Percentiles rank a stretch among this genome's conserved stretches.
Conservation (phyloP, 1,140 invertebrate species). For the Oedothorax gibbosus region DNA sequence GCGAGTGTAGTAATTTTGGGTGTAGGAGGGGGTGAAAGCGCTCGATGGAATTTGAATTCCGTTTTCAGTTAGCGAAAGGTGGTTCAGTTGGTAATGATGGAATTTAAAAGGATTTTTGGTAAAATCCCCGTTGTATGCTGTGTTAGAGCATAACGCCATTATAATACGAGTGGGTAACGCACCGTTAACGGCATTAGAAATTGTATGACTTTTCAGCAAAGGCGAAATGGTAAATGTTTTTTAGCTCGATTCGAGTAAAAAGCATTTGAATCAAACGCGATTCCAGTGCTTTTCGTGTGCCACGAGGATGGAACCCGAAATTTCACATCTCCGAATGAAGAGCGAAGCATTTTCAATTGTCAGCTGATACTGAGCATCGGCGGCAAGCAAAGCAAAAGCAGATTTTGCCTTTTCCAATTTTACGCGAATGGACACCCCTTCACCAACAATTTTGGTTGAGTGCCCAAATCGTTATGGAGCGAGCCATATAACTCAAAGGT, state of each 20-base stretch:
- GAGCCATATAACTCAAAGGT: background rate
- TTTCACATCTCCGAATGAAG: background rate
- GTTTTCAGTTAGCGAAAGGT: background rate
- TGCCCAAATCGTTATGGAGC: background rate
- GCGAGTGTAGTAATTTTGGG: background rate
- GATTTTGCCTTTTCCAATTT: background rate
- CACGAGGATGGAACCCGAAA: background rate
- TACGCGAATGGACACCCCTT: background rate
- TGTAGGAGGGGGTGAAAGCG: background rate
- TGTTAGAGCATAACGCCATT: background rate
- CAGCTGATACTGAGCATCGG: too few relatives aligned
- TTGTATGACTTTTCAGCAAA: background rate
- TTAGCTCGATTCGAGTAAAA: background rate
- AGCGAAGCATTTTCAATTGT: background rate
- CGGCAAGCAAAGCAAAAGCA: background rate
- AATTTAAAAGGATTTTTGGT: slow-evolving; percentile 1
- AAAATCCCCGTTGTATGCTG: background rate
- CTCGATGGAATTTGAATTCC: background rate
- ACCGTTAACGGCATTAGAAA: background rate
- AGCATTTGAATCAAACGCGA: background rate
- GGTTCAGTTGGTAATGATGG: background rate
- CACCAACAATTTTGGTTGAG: background rate
- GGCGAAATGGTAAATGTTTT: background rate
- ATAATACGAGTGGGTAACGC: background rate
- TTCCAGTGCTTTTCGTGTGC: background rate